These are phyloP conservation scores for Arrhamphus sclerolepis DNA, from an alignment of 2,797 vertebrate genomes.

Conservation along the genomic window DNA sequence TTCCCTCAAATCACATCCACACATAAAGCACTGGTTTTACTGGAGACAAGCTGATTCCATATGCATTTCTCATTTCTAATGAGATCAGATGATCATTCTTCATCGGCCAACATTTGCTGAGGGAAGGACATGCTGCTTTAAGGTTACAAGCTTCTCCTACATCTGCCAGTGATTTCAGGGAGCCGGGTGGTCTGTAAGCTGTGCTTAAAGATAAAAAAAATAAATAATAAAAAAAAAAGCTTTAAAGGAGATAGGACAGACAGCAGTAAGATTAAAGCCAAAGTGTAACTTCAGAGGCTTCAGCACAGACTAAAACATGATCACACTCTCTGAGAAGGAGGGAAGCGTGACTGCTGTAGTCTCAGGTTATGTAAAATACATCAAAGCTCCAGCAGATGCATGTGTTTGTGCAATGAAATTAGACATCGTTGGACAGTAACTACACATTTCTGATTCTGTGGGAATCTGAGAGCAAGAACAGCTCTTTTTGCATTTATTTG, in stretches of 20 bases:
- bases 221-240: too few species aligned
- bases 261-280: conserved; percentile 59
- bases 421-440: neutral
- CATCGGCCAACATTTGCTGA: too few species aligned
- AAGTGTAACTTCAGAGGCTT: conserved; percentile 54
- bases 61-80: too few species aligned
- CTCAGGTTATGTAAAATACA: conserved; percentile 40
- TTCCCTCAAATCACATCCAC: too few species aligned
- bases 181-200: conserved; percentile 50
- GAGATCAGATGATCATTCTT: too few species aligned
- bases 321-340: conserved; percentile 5
- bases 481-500: neutral
- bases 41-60: too few species aligned
- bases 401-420: conserved; percentile 6
- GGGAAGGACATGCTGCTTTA: conserved; percentile 9
- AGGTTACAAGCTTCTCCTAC: conserved; percentile 29
- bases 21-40: too few species aligned
- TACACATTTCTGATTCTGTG: neutral
- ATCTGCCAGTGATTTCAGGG: conserved; percentile 29
- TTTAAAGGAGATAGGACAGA: conserved; percentile 33
- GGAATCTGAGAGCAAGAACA: neutral
- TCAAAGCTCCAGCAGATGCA: conserved; percentile 24
- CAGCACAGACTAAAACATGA: conserved; percentile 40
- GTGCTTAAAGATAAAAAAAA: conserved; percentile 49
- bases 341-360: conserved; percentile 11